These are phyloP conservation scores for Cyprinodon tularosa DNA, from an alignment of 2,113 vertebrate species.

Conservation along the genomic window DNA sequence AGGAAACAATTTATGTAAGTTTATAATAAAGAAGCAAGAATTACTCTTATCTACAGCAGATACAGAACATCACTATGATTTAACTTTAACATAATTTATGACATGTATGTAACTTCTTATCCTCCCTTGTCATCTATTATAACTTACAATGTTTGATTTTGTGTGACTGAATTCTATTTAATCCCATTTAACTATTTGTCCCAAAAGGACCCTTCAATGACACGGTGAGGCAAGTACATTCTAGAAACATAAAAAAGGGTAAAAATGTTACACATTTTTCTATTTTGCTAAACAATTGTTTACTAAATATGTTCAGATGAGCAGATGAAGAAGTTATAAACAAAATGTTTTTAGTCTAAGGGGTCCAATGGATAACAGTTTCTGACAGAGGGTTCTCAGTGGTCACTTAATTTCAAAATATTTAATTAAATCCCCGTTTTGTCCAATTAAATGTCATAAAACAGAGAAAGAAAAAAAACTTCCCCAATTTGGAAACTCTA, in stretches of 20 bases:
- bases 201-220: no score
- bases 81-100: background rate
- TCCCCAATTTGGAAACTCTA: background rate
- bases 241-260: no score
- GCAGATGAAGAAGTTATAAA: background rate
- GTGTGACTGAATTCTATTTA: no score
- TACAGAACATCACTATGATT: background rate
- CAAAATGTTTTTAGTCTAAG: no score
- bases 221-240: no score
- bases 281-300: background rate
- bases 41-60: background rate
- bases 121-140: background rate
- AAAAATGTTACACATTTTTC: no score
- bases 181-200: no score
- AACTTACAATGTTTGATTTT: background rate
- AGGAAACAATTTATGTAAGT: background rate
- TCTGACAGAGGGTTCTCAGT: no score
- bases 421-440: background rate
- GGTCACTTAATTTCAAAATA: no score
- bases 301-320: background rate
- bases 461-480: no score
- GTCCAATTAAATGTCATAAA: background rate
- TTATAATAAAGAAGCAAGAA: background rate
- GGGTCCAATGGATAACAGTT: no score
- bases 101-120: background rate